These are phyloP conservation scores for Barbus barbus DNA, from an alignment of 2,113 vertebrate genomes.

Conservation along the genomic window DNA sequence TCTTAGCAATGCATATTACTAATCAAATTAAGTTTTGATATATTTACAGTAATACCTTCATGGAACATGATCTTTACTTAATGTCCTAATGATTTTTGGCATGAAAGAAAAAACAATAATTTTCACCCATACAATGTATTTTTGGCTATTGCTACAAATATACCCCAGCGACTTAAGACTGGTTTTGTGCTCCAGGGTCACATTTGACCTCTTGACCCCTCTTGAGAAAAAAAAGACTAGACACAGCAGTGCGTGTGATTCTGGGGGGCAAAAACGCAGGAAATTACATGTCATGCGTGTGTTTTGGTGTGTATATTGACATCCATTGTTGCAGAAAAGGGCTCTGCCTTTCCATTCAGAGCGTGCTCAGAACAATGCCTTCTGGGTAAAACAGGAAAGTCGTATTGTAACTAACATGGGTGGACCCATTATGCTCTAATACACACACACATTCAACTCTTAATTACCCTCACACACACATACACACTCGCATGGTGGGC, in stretches of 20 bases:
- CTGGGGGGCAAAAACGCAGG: slow-evolving; percentile 9
- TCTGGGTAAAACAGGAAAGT: slow-evolving; percentile 38
- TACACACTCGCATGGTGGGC: not conserved
- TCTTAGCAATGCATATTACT: too few relatives aligned
- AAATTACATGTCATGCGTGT: slow-evolving; percentile 20
- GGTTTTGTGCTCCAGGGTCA: too few relatives aligned
- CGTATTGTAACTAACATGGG: slow-evolving; percentile 42
- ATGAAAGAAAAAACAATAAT: too few relatives aligned
- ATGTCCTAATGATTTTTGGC: too few relatives aligned
- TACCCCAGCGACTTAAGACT: too few relatives aligned
- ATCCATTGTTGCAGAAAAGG: slow-evolving; percentile 46
- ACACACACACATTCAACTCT: slow-evolving; percentile 24
- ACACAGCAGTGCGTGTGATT: slow-evolving; percentile 4
- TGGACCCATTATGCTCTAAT: slow-evolving; percentile 35
- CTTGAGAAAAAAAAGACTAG: not conserved
- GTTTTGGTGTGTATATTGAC: slow-evolving; percentile 32
- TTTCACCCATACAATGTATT: too few relatives aligned
- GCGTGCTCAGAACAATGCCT: slow-evolving; percentile 48
- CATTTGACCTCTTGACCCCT: not conserved
- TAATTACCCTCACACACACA: not conserved
- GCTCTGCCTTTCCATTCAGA: slow-evolving; percentile 49
- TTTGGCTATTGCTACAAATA: too few relatives aligned
- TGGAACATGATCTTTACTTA: too few relatives aligned
- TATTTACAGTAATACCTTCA: too few relatives aligned
- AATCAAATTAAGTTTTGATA: too few relatives aligned